A percentile compares a stretch with the other conserved stretches of the same genome.
Evolutionary conservation across 2,888 invertebrate genomes (phyloP).

Genomic region (Sympetrum striolatum): DNA sequence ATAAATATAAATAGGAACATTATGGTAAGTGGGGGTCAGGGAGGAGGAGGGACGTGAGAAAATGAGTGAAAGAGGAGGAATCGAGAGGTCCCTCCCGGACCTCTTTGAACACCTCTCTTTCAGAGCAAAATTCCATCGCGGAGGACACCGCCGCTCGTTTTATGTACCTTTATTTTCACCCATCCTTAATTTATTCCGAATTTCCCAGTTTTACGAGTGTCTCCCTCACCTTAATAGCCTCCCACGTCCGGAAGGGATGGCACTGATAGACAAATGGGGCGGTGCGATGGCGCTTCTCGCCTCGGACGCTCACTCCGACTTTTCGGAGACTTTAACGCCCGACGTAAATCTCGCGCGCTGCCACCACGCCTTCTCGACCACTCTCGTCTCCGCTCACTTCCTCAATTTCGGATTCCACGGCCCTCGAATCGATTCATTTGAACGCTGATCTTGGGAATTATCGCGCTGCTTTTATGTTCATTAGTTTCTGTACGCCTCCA

Average conservation of each 20-base stretch:
- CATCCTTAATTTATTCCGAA: constrained; percentile 18
- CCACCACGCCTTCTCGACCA: neutral
- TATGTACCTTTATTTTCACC: constrained; percentile 4
- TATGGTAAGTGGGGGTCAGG: neutral
- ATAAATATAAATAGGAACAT: too few species aligned
- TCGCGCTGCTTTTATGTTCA: too few species aligned
- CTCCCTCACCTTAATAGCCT: neutral
- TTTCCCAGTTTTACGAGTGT: constrained; percentile 15
- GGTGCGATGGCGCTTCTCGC: neutral
- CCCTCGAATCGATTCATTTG: too few species aligned
- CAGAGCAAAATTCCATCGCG: neutral
- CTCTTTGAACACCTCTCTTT: neutral
- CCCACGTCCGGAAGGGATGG: neutral
- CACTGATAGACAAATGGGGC: neutral
- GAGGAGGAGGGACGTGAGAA: neutral
- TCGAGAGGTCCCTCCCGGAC: neutral
- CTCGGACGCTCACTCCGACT: neutral
- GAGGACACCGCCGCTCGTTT: neutral
- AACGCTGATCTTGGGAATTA: too few species aligned
- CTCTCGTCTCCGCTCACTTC: neutral
- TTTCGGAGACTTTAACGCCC: neutral
- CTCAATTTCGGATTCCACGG: neutral
- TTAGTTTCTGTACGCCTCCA: too few species aligned
- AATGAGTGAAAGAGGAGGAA: neutral
- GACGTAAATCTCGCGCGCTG: neutral